Conservation (phyloP, 2,113 vertebrate genomes). For the Cricetomys ansorgei region DNA sequence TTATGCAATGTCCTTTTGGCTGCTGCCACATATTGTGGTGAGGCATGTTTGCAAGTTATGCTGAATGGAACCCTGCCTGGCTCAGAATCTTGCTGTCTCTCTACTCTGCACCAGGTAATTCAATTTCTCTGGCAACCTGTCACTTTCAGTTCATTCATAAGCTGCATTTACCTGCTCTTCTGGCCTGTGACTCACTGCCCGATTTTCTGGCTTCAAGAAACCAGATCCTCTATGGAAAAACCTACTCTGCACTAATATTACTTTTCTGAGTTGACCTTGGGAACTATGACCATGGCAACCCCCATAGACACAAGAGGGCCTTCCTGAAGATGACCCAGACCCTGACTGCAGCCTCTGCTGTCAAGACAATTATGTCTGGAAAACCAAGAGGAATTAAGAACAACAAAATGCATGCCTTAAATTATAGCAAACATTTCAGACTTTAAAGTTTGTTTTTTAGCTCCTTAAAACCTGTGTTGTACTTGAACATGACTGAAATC, state of each 20-base stretch:
- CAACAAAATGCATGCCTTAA: background rate
- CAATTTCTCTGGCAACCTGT: background rate
- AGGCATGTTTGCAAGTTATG: too few species aligned
- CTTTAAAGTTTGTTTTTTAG: background rate
- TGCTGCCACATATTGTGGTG: accelerated
- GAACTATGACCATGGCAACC: background rate
- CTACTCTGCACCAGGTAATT: background rate
- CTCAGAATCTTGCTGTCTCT: background rate
- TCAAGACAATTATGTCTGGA: background rate
- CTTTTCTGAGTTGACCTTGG: background rate
- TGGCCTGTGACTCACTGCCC: background rate
- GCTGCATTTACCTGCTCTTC: background rate
- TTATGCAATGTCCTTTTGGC: too few species aligned
- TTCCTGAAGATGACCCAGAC: background rate
- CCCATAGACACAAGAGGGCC: background rate
- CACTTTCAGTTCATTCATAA: conserved; percentile 14
- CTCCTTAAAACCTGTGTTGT: background rate
- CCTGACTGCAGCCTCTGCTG: background rate
- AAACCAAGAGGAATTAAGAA: background rate
- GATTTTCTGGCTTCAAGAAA: background rate
- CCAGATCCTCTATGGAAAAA: background rate
- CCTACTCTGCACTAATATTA: background rate
- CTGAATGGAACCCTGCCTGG: background rate
- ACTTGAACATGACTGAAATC: background rate
- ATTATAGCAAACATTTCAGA: background rate